Base-by-base conservation (phyloP, 2,888 invertebrate genomes). In the Tinea pellionella region DNA sequence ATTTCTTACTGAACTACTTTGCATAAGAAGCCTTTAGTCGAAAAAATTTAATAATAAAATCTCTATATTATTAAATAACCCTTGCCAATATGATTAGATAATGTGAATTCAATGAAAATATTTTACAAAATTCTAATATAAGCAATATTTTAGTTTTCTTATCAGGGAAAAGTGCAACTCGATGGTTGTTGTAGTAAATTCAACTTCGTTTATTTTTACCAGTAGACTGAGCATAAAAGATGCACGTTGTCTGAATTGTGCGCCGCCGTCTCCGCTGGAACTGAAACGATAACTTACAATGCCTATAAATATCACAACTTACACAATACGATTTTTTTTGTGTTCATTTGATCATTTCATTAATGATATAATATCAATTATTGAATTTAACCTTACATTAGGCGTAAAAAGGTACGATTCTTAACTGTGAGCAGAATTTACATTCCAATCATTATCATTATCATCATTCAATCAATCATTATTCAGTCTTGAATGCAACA, bases 161-260 rank as follows among this genome's bases (percentile, higher is more conserved):
- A 47, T 47, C 47, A 15, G 9, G 47, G 47, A 47, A 47, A 47
- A 47, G 47, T 47, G 47, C 47, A 47, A 41, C 41, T 13, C 13
- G 12, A 47, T 47, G 16, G 15, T 9, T 16, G 47, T 13, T 13
- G 4, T 47, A 47, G 47, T 16, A 16, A 47, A 47, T 47, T 47
- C 47, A 47, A 47, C 47, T 47, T 47, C 15, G 47, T 47, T 16
- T 47, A 47, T 47, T 47, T 47, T 47, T 47, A 47, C 47, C 47
- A 16, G 47, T 15, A 47, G 47, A 8, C 47, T 47, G 47, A 47
- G 15, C 47, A 47, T 47, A 47, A 47, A 47, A 47, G 47, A 47
- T 47, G 47, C 47, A 47, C 47, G 15, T 47, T 12, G 12, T 15
- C 47, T 47, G 47, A 47, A 47, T 47, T 16, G 13, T 47, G 47